Base-by-base conservation (phyloP, 1,140 invertebrate genomes). In the Macrobrachium rosenbergii region DNA sequence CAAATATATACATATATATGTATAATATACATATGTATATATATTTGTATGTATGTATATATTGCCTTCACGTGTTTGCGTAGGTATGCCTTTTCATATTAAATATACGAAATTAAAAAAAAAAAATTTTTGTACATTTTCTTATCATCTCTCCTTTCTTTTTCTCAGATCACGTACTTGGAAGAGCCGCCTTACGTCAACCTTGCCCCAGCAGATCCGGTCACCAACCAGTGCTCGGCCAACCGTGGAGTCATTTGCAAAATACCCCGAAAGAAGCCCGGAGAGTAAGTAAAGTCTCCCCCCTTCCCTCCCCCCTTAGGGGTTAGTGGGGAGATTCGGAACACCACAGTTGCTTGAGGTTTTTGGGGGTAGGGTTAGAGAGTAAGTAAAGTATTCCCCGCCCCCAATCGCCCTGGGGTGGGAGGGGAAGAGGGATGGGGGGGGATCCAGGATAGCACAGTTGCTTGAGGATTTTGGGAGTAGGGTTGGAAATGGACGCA, bases 151-250 rank as follows among this genome's bases (percentile, higher is more conserved):
- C 10, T 73, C 19, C 10, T 28, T 23, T 14, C 37, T 63, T 43
- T 63, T 43, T 43, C 21, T 11, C 87, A 90, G 89, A 98, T 99
- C 80, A 97, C 97, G n/a, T 99, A 99, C 91, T 93, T 99, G 78
- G 96, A 99, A 91, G 98, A 99, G 92, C 95, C 97, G 37, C 98
- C 98, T 7, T 99, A 99, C 92, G 98, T 99, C 87, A 97, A 96
- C 92, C 93, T 98, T 85, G 95, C 96, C 21, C 96, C 96, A 23
- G 96, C 97, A 0, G 97, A 98, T 92, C 96, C 96, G 12, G 94
- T 97, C 37, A 97, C 95, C 86, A 96, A 96, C 81, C 96, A 97
- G 91, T 98, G 97, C 91, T 94, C 96, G 80, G 95, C 97, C 92
- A 97, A 98, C 92, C 93, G 97, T 80, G 97, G 97, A 43, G 96